Percentiles rank a stretch among this genome's conserved stretches.
These are phyloP conservation scores for Tetragnatha montana DNA, from an alignment of 2,888 invertebrate species.

Conservation along the genomic window DNA sequence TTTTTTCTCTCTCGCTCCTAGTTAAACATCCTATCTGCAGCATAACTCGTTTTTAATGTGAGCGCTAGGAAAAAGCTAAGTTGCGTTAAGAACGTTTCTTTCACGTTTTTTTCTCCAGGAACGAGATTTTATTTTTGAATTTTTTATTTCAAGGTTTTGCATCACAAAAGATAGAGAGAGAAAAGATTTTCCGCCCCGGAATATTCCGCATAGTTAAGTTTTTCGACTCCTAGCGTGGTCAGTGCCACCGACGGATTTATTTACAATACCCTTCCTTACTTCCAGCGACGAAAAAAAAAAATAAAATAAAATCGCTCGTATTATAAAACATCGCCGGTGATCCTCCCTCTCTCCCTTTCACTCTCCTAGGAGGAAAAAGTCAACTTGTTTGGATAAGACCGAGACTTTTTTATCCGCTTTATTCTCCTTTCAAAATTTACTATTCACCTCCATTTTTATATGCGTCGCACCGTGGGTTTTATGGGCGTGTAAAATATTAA, in stretches of 20 bases:
- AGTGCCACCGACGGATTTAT: constrained; percentile 35
- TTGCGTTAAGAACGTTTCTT: constrained; percentile 4
- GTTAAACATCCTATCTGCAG: background rate
- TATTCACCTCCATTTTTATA: background rate
- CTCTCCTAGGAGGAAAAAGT: constrained; percentile 5
- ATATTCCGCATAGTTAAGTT: constrained; percentile 45
- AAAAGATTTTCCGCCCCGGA: constrained; percentile 16
- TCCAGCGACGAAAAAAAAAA: background rate
- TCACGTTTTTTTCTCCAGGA: constrained; percentile 7
- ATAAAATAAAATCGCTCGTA: background rate
- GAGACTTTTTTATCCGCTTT: background rate
- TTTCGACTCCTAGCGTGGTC: constrained; percentile 27
- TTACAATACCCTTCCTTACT: constrained; percentile 12
- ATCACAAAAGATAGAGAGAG: constrained; percentile 6
- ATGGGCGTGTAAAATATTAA: constrained; percentile 40
- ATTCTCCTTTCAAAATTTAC: constrained; percentile 4
- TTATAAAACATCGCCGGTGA: constrained; percentile 32
- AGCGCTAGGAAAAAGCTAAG: constrained; percentile 4
- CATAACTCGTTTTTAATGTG: constrained; percentile 27
- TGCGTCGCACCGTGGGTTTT: constrained; percentile 6
- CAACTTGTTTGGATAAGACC: constrained; percentile 41
- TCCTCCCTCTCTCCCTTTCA: background rate
- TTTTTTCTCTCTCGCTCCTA: background rate
- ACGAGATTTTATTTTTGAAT: constrained; percentile 38
- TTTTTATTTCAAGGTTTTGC: constrained; percentile 7